phyloP scores from a whole-genome alignment of 1,140 invertebrate species.

The Cotesia chilonis region DNA sequence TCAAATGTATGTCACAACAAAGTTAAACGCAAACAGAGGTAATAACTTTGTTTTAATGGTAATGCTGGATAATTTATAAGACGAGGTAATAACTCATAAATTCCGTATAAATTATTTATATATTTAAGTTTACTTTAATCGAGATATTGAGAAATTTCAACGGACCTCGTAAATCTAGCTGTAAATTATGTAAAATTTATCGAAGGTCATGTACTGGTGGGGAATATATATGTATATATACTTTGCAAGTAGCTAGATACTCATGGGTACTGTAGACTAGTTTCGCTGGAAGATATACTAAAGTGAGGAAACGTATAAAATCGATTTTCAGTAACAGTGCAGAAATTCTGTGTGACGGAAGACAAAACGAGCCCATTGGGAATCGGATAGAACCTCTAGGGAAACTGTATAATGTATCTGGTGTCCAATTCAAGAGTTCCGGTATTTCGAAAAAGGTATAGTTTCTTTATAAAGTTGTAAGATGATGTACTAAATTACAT shows the following conservation, averaged over 20 bases:
- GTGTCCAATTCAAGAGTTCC: neutral
- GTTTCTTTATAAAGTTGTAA: neutral
- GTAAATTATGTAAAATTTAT: slow-evolving; percentile 2
- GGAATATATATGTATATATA: neutral
- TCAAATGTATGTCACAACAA: too few species aligned
- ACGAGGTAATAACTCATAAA: too few species aligned
- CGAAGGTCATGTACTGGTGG: neutral
- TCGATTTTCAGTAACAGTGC: neutral
- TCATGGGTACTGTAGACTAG: slow-evolving; percentile 5
- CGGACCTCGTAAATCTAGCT: neutral
- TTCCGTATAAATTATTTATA: too few species aligned
- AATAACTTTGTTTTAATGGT: too few species aligned
- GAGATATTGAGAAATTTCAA: neutral
- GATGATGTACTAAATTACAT: slow-evolving; percentile 19
- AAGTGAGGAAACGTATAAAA: slow-evolving; percentile 6
- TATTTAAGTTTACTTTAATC: neutral
- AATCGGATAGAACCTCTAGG: slow-evolving; percentile 33
- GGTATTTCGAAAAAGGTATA: neutral
- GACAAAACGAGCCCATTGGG: slow-evolving; percentile 46
- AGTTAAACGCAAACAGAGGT: too few species aligned
- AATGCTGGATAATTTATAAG: too few species aligned
- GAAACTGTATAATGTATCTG: slow-evolving; percentile 12
- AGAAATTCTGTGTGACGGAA: slow-evolving; percentile 22
- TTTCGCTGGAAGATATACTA: neutral
- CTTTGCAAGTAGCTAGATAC: neutral